These are phyloP conservation scores for Epistrophella euchroma DNA, from an alignment of 2,888 invertebrate genomes.

Conservation along the genomic window DNA sequence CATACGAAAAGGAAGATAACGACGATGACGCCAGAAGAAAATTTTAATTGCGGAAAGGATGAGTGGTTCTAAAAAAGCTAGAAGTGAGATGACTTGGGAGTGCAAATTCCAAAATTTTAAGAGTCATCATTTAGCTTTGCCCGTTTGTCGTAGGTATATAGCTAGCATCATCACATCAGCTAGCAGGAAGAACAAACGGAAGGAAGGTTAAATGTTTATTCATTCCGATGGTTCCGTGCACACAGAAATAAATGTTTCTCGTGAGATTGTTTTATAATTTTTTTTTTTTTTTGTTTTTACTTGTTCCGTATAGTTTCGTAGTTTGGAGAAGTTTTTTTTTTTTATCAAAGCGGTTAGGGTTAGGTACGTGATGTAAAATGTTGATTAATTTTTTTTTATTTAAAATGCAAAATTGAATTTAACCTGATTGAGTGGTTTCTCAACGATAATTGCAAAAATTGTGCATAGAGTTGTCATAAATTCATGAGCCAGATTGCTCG, in stretches of 20 bases:
- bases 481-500: too few species aligned
- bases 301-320: background rate
- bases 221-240: slow-evolving; percentile 50
- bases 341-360: too few species aligned
- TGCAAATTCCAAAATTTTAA: slow-evolving; percentile 38
- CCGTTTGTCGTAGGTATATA: background rate
- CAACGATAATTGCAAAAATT: background rate
- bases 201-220: slow-evolving; percentile 50
- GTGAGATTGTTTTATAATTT: background rate
- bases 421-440: background rate
- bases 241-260: slow-evolving; percentile 39
- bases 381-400: background rate
- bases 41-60: slow-evolving; percentile 67
- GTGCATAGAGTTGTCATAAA: too few species aligned
- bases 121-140: slow-evolving; percentile 19
- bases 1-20: background rate
- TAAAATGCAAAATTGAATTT: background rate
- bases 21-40: slow-evolving; percentile 18
- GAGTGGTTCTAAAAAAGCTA: slow-evolving; percentile 30
- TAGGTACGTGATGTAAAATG: background rate
- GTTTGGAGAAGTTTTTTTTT: background rate
- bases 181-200: slow-evolving; percentile 33
- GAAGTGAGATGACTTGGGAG: slow-evolving; percentile 35
- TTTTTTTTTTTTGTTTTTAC: background rate
- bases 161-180: background rate